Evolutionary conservation across 2,797 vertebrate genomes (phyloP), one percentile per base, ranked within the genome.

Genomic region (Threskiornis aethiopicus): DNA sequence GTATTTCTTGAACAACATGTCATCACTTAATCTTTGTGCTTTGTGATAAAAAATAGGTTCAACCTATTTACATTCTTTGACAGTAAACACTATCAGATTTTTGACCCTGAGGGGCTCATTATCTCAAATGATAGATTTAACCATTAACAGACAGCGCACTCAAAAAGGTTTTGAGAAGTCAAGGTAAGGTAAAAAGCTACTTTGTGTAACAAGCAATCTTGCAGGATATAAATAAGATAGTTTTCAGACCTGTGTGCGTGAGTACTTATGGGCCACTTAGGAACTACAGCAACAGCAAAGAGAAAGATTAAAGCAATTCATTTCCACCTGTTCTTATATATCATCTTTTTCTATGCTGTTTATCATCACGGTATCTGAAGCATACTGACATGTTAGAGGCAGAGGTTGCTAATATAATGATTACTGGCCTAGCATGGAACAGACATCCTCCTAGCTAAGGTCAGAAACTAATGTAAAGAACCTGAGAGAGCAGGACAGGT

Each of bases 51-150:
- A 86, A 86, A 73, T 73, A 70, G 26, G 10, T 79, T 90, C 58
- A 70, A 76, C 17, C 22, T 84, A 59, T 80, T 89, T 80, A 70
- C 71, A 76, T 47, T 89, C 49, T 62, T 47, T 93, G 47, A 49
- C 64, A 90, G 70, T 69, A 89, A 95, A 90, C 62, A 62, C 25
- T 76, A 49, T 77, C 55, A 87, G 46, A 65, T 67, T 5, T 73
- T 87, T 84, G 64, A 91, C 77, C 66, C 70, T 59, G 54, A 76
- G 31, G 28, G 29, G 25, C 28, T 94, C 75, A 73, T 92, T 90
- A 84, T 82, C 57, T 93, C 59, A 92, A 94, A 89, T 87, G 54
- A 54, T 25, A 86, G 66, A 92, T 93, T 70, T 95, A 46, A 25
- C 59, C 44, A 59, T 55, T 87, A 93, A 25, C 10, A 72, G 28